phyloP scores from a whole-genome alignment of 2,797 vertebrate genomes.

The Sebastes vulpes region DNA sequence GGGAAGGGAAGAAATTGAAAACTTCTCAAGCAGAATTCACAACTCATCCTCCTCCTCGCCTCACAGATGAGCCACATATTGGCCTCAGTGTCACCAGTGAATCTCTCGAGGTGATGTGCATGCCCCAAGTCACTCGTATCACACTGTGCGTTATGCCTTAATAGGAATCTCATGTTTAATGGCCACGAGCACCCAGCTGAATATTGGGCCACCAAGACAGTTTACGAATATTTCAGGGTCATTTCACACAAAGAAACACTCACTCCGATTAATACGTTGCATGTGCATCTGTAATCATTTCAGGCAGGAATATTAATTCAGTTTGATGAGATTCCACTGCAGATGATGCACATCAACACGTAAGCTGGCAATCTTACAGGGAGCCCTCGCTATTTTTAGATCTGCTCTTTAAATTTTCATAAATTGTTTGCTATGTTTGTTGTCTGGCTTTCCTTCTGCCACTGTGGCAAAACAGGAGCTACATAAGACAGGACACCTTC shows the following conservation, averaged over 20 bases:
- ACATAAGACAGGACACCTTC: not conserved
- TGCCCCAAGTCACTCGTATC: not conserved
- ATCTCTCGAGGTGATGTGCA: not conserved
- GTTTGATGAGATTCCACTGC: conserved; percentile 27
- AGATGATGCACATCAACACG: conserved; percentile 25
- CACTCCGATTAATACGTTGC: not conserved
- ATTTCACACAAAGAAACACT: not conserved
- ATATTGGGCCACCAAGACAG: not conserved
- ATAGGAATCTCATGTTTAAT: not conserved
- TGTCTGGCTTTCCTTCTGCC: conserved; percentile 15
- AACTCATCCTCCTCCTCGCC: conserved; percentile 1
- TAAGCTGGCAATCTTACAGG: conserved; percentile 35
- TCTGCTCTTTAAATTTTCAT: conserved; percentile 65
- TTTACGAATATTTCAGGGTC: not conserved
- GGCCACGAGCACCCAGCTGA: not conserved
- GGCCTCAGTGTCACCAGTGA: not conserved
- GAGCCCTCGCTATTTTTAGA: conserved; percentile 53
- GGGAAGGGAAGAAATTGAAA: conserved; percentile 27
- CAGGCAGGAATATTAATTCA: conserved; percentile 11
- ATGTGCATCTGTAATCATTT: conserved; percentile 1
- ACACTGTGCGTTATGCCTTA: not conserved
- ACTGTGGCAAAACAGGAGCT: not conserved
- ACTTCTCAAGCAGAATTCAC: conserved; percentile 43
- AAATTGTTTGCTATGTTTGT: conserved; percentile 44
- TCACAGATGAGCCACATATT: conserved; percentile 21